Conservation (phyloP, 2,113 vertebrate species). For the Pachyramphus minor region DNA sequence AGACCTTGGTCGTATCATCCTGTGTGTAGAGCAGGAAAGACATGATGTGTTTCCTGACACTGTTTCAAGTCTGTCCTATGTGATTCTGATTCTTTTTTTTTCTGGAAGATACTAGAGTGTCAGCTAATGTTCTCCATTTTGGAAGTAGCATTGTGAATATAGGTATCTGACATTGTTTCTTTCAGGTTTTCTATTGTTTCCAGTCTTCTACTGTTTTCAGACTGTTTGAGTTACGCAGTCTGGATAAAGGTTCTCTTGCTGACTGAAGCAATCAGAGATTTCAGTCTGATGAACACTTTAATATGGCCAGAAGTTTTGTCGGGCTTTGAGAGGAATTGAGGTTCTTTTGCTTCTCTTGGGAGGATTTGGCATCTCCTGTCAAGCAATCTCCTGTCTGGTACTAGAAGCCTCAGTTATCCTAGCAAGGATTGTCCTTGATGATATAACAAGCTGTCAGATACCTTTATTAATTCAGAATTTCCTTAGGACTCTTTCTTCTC, state of each 20-base stretch:
- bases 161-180: not conserved
- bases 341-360: not conserved
- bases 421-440: not conserved
- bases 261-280: not conserved
- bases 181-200: not conserved
- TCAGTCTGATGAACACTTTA: not conserved
- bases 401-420: not conserved
- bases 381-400: not conserved
- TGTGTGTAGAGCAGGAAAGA: not conserved
- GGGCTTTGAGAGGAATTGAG: not conserved
- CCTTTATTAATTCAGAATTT: not conserved
- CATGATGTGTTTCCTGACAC: not conserved
- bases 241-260: not conserved
- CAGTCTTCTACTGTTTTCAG: not conserved
- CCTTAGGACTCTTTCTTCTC: not conserved
- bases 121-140: not conserved
- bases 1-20: not conserved
- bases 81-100: not conserved
- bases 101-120: not conserved
- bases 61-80: not conserved
- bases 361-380: not conserved
- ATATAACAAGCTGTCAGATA: not conserved
- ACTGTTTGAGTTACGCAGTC: not conserved
- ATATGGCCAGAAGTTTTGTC: not conserved
- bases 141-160: not conserved